phyloP scores from a whole-genome alignment of 2,888 invertebrate species.

The Dynastes maya region DNA sequence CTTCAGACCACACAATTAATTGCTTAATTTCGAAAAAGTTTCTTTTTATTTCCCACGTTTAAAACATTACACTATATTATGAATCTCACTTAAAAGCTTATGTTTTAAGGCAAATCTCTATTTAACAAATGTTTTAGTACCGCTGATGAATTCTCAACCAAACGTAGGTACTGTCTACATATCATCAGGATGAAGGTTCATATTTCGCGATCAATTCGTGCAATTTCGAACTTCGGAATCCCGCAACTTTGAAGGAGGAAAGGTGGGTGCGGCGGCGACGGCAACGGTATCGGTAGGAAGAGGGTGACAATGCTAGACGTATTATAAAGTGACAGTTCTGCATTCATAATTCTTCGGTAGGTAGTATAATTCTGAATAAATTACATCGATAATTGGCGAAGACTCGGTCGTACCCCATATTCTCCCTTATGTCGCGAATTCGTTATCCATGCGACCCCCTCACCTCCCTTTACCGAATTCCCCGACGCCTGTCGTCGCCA shows the following conservation, averaged over 20 bases:
- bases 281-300: neutral
- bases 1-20: too few relatives aligned
- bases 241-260: conserved; percentile 8
- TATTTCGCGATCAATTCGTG: conserved; percentile 35
- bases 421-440: conserved; percentile 16
- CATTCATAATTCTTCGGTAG: conserved; percentile 57
- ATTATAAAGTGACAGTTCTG: conserved; percentile 57
- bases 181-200: conserved; percentile 7
- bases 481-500: neutral
- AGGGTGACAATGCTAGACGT: conserved; percentile 9
- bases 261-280: neutral
- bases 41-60: too few relatives aligned
- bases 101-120: neutral
- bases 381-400: conserved; percentile 56
- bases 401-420: conserved; percentile 3
- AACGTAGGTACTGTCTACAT: conserved; percentile 9
- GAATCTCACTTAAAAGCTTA: too few relatives aligned
- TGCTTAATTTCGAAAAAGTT: too few relatives aligned
- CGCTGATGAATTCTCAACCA: neutral
- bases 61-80: too few relatives aligned
- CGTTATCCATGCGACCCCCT: neutral
- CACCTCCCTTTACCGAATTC: neutral
- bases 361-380: conserved; percentile 56
- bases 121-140: neutral
- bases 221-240: conserved; percentile 31